Evolutionary conservation across 2,888 invertebrate genomes (phyloP).

Genomic region (Drosophila leonis): DNA sequence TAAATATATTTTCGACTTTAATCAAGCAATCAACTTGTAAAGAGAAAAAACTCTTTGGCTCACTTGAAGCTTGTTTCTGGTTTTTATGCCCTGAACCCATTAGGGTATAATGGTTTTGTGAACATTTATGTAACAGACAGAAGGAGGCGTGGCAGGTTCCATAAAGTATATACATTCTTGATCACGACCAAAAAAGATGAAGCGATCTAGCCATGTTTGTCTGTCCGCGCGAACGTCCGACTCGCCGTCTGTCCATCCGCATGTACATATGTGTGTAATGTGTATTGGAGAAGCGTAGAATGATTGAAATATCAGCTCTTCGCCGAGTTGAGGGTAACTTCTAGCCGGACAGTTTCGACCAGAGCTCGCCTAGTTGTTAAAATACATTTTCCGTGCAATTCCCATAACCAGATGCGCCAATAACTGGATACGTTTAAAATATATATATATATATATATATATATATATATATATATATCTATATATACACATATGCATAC

Average conservation of each 20-base stretch:
- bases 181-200: too few relatives aligned
- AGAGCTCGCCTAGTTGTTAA: not conserved
- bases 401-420: constrained; percentile 29
- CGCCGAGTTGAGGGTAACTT: not conserved
- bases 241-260: too few relatives aligned
- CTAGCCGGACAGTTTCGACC: not conserved
- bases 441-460: not conserved
- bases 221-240: too few relatives aligned
- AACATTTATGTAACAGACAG: not conserved
- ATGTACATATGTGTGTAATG: too few relatives aligned
- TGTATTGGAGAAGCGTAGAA: too few relatives aligned
- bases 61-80: not conserved
- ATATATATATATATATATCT: not conserved
- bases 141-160: not conserved
- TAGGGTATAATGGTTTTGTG: not conserved
- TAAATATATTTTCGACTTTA: not conserved
- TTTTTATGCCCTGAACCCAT: not conserved
- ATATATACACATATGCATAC: not conserved
- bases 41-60: not conserved
- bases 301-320: not conserved
- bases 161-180: too few relatives aligned
- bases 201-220: too few relatives aligned
- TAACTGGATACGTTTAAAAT: constrained; percentile 21
- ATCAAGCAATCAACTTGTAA: constrained; percentile 5
- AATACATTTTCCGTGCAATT: constrained; percentile 18